Evolutionary conservation across 2,888 invertebrate genomes (phyloP).

Genomic region (Eutolmus rufibarbis): DNA sequence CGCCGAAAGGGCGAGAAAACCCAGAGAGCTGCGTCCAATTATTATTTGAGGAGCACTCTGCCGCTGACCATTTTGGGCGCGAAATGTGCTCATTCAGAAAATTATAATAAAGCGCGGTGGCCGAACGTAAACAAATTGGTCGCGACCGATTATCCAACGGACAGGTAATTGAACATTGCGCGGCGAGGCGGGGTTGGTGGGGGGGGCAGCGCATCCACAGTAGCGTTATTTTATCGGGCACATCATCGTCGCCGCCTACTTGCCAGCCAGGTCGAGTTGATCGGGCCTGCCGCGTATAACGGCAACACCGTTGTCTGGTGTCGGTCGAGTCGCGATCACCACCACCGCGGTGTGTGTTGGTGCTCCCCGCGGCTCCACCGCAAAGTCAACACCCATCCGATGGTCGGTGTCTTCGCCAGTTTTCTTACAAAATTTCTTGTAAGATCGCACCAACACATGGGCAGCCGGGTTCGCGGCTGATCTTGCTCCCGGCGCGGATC

Average conservation of each 20-base stretch:
- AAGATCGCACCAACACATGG: not conserved
- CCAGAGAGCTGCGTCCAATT: not conserved
- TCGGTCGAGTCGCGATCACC: not conserved
- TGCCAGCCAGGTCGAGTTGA: not conserved
- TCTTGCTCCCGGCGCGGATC: not conserved
- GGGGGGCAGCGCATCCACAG: not conserved
- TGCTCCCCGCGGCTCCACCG: not conserved
- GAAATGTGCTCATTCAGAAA: not conserved
- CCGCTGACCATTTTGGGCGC: not conserved
- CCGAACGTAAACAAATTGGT: slow-evolving; percentile 11
- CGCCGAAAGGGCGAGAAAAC: not conserved
- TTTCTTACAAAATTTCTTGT: not conserved
- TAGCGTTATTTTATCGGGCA: slow-evolving; percentile 16
- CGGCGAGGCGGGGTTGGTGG: not conserved
- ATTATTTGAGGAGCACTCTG: not conserved
- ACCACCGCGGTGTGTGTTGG: not conserved
- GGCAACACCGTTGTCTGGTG: not conserved
- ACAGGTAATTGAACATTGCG: slow-evolving; percentile 20
- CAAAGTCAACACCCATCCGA: not conserved
- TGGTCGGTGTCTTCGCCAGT: not conserved
- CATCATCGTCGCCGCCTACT: slow-evolving; percentile 18
- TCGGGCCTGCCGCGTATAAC: slow-evolving; percentile 4
- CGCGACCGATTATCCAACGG: slow-evolving; percentile 21
- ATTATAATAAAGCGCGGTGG: not conserved
- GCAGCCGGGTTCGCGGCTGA: not conserved